phyloP scores from a whole-genome alignment of 2,113 vertebrate species.

The Hippocampus abdominalis region DNA sequence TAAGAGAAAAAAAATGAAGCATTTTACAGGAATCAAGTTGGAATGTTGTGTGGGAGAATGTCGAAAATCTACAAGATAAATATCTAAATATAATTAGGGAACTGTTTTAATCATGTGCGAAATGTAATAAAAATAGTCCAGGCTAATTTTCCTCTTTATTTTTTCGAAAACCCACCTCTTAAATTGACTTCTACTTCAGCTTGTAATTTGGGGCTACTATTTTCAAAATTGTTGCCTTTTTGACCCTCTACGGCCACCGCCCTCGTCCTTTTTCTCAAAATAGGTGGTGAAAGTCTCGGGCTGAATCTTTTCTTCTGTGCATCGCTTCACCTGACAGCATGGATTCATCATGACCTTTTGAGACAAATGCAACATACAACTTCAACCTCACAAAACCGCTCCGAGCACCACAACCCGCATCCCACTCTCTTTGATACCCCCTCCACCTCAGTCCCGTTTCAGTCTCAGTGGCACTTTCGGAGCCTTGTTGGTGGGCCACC shows the following conservation, averaged over 20 bases:
- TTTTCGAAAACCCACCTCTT: background rate
- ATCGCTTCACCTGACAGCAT: background rate
- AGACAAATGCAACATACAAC: background rate
- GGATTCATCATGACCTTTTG: background rate
- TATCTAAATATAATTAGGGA: too few relatives aligned
- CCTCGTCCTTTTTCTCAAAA: background rate
- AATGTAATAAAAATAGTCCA: background rate
- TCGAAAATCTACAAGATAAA: background rate
- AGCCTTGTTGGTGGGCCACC: background rate
- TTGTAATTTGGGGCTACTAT: too few relatives aligned
- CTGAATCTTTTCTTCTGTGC: background rate
- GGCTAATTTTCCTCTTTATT: too few relatives aligned
- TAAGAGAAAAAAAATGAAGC: too few relatives aligned
- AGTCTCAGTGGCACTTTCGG: conserved; percentile 6
- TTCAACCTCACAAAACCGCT: conserved; percentile 3
- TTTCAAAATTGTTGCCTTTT: background rate
- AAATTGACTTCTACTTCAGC: too few relatives aligned
- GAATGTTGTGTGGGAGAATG: background rate
- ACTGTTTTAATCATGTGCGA: too few relatives aligned
- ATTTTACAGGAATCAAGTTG: background rate
- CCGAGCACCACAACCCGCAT: background rate
- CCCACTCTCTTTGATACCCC: background rate
- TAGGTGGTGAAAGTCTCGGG: background rate
- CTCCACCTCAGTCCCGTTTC: conserved; percentile 1
- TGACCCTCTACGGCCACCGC: background rate